These are phyloP conservation scores for Dicyrtomina minuta DNA, from an alignment of 2,888 invertebrate genomes.

Conservation along the genomic window DNA sequence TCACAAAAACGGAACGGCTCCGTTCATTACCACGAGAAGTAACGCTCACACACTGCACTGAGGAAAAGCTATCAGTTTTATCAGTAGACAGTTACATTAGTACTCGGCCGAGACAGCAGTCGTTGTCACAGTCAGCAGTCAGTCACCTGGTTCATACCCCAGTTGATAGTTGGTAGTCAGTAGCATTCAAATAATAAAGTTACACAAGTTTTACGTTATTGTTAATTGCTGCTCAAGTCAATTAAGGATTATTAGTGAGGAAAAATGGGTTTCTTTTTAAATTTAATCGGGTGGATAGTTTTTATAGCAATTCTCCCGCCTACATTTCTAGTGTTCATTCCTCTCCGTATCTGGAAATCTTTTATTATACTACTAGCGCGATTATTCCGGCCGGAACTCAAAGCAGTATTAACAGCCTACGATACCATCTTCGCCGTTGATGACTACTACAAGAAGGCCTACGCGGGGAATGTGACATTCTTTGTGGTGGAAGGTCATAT, in stretches of 20 bases:
- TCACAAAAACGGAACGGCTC: too few relatives aligned
- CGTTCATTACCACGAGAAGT: too few relatives aligned
- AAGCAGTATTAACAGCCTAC: slow-evolving; percentile 41
- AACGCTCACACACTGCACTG: too few relatives aligned
- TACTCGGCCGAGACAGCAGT: too few relatives aligned
- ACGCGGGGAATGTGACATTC: slow-evolving; percentile 46
- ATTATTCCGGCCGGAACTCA: slow-evolving; percentile 27
- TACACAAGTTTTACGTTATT: too few relatives aligned
- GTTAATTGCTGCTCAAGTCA: neutral
- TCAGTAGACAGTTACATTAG: too few relatives aligned
- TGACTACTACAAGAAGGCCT: slow-evolving; percentile 40
- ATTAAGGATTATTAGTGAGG: neutral
- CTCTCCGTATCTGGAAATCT: slow-evolving; percentile 33
- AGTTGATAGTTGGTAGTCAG: too few relatives aligned
- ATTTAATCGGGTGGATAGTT: slow-evolving; percentile 20
- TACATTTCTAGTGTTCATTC: slow-evolving; percentile 27
- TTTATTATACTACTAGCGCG: slow-evolving; percentile 29
- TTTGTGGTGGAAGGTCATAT: slow-evolving; percentile 40
- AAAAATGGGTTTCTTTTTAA: neutral
- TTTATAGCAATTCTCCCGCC: slow-evolving; percentile 2
- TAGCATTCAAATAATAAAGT: too few relatives aligned
- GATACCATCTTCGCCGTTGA: slow-evolving; percentile 51
- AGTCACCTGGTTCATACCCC: too few relatives aligned
- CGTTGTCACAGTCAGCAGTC: too few relatives aligned
- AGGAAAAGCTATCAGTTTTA: too few relatives aligned